Evolutionary conservation across 2,113 vertebrate species (phyloP).

Genomic region (Climacteris rufus): DNA sequence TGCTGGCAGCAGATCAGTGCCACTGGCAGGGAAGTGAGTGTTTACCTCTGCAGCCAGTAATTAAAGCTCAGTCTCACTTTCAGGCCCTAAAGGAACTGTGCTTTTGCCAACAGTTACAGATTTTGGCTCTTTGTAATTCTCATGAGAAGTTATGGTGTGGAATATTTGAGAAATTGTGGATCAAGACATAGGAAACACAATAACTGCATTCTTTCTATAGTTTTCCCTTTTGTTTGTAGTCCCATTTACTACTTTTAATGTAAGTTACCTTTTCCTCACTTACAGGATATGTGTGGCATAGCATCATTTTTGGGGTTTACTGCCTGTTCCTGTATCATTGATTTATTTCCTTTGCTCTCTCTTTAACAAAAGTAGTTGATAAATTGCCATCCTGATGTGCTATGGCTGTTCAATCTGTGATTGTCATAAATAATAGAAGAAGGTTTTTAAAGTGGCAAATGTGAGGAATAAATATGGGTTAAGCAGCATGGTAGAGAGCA

Average conservation of each 20-base stretch:
- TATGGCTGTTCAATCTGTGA: neutral
- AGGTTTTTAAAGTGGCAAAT: neutral
- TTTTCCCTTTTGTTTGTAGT: neutral
- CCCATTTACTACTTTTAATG: neutral
- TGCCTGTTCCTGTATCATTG: neutral
- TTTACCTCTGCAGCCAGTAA: neutral
- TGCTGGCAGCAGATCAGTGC: constrained; percentile 5
- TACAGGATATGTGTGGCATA: neutral
- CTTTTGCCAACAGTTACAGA: neutral
- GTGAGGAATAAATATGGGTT: neutral
- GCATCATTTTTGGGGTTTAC: neutral
- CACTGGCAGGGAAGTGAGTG: constrained; percentile 3
- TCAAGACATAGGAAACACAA: neutral
- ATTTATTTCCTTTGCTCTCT: neutral
- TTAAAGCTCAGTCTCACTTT: constrained; percentile 18
- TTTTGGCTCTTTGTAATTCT: neutral
- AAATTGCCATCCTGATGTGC: neutral
- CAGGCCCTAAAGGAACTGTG: neutral
- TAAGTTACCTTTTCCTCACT: neutral
- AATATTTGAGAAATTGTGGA: neutral
- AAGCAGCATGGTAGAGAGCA: neutral
- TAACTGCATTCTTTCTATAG: neutral
- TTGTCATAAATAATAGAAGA: neutral
- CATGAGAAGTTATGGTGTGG: neutral
- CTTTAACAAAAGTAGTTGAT: neutral